These are phyloP conservation scores for Palaemon carinicauda DNA, from an alignment of 1,140 invertebrate species.

Conservation along the genomic window DNA sequence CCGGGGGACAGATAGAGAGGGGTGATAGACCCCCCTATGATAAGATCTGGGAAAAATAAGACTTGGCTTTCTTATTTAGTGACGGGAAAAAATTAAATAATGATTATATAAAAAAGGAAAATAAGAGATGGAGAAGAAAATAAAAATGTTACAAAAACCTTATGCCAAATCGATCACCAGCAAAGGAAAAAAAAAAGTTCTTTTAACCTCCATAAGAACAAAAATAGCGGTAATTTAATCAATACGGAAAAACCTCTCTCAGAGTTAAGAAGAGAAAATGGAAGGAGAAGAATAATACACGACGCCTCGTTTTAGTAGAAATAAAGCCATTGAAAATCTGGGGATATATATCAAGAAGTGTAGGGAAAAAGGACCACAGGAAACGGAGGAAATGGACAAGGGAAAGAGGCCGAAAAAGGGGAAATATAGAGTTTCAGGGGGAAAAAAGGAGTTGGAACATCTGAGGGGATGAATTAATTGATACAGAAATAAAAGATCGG, in stretches of 20 bases:
- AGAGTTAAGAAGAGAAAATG: not conserved
- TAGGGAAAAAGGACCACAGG: not conserved
- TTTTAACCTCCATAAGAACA: not conserved
- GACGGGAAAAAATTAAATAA: too few relatives aligned
- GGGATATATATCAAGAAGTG: not conserved
- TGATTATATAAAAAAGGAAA: not conserved
- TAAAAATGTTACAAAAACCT: not conserved
- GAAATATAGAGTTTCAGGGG: not conserved
- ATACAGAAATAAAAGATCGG: too few relatives aligned
- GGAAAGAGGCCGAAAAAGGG: not conserved
- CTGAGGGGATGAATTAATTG: too few relatives aligned
- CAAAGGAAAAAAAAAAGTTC: not conserved
- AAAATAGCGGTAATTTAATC: not conserved
- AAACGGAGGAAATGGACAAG: not conserved
- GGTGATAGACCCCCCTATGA: not conserved
- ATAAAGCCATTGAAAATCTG: too few relatives aligned
- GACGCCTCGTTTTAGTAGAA: too few relatives aligned
- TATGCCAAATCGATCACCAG: not conserved
- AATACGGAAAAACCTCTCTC: not conserved
- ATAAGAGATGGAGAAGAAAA: not conserved
- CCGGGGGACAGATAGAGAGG: not conserved
- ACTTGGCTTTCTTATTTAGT: not conserved
- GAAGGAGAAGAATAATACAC: not conserved
- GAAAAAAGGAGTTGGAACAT: not conserved
- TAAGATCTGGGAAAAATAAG: too few relatives aligned